Evolutionary conservation across 2,113 vertebrate genomes (phyloP), one percentile per base, ranked within the genome.

Genomic region (Stegastes partitus): DNA sequence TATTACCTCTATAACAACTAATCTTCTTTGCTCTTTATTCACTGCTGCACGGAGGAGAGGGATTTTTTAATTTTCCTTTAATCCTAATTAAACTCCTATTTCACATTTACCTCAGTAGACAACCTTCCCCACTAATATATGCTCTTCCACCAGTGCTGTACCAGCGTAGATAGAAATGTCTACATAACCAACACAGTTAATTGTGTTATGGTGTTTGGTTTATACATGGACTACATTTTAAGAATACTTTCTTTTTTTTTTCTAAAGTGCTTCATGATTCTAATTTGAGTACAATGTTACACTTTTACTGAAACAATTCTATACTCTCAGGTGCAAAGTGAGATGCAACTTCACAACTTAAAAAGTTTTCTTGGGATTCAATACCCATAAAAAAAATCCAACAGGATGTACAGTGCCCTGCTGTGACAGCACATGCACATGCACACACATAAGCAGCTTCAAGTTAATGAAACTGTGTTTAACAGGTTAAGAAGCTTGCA

Each of bases 401-500:
- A 31, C 58, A 56, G 39, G 28, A 37, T 55, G 66, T 84, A 77
- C 74, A 63, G 80, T 67, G 73, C 53, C 56, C 61, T n/a, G 37
- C 11, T 14, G 56, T 68, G 77, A 74, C 47, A 84, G 22, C 55
- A 42, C 75, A 61, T 11, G 2, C 75, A 73, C 51, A 28, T 28
- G 16, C 14, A 44, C 1, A 68, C 28, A 62, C 64, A 77, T 25
- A 70, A 12, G 23, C n/a, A 70, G 64, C 31, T 55, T n/a, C 37
- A 67, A 63, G 73, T 53, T 86, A 90, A 90, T 71, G 65, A 67
- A 77, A 85, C 64, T 82, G 18, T 31, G 61, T 79, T 83, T 63
- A 80, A 86, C 31, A 66, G 68, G 74, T 66, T 73, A 79, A 84
- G 74, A 68, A 65, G 77, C 74, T 68, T 72, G 9, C 15, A 3